A percentile compares a stretch with the other conserved stretches of the same genome.
Conservation (phyloP, 2,113 vertebrate species). For the Burhinus bistriatus region DNA sequence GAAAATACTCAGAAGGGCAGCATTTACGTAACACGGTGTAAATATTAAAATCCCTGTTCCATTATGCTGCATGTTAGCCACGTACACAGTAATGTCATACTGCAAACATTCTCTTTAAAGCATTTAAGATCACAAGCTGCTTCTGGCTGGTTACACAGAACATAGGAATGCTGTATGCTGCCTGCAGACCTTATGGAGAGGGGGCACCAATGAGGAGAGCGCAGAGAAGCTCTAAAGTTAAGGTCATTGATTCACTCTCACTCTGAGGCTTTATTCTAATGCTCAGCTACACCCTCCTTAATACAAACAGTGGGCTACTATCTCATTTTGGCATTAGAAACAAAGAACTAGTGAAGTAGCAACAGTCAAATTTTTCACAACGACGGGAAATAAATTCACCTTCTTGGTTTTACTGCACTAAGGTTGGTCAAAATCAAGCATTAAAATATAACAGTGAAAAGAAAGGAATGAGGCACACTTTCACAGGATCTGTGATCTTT, state of each 20-base stretch:
- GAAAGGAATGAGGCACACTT: not conserved
- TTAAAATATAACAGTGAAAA: not conserved
- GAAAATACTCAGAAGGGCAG: slow-evolving; percentile 60
- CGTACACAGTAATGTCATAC: not conserved
- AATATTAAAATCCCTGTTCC: slow-evolving; percentile 64
- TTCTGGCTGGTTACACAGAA: slow-evolving; percentile 43
- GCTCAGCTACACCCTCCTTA: not conserved
- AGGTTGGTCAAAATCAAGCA: not conserved
- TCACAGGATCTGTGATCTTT: not conserved
- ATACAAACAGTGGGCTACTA: not conserved
- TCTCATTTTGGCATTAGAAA: not conserved
- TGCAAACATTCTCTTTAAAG: slow-evolving; percentile 45
- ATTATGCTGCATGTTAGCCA: slow-evolving; percentile 20
- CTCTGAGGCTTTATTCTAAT: not conserved
- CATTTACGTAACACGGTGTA: slow-evolving; percentile 65
- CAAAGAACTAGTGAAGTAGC: not conserved
- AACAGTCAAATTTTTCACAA: not conserved
- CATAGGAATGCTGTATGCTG: slow-evolving; percentile 18
- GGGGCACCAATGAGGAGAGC: not conserved
- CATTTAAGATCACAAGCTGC: slow-evolving; percentile 41
- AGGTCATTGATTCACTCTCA: not conserved
- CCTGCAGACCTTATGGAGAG: not conserved
- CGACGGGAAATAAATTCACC: not conserved
- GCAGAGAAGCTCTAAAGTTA: not conserved
- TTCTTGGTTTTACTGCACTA: not conserved